Conservation (phyloP, 2,888 invertebrate species). For the Polia nebulosa region DNA sequence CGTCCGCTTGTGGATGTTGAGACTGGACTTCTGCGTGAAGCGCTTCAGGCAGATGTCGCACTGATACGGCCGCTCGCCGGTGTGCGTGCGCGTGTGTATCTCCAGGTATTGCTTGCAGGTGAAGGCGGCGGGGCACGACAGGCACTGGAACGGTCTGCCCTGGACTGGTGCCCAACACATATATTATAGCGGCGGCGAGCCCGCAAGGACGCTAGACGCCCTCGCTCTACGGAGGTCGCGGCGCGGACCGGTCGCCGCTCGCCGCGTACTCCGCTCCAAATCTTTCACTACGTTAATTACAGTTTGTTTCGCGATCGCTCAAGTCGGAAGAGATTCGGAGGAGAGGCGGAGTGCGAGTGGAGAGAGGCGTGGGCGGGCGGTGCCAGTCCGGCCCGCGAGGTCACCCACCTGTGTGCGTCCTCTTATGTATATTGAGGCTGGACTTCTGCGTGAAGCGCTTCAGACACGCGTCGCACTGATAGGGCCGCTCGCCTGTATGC, state of each 20-base stretch:
- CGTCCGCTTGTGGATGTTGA: slow-evolving; percentile 95
- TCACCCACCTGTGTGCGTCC: slow-evolving; percentile 94
- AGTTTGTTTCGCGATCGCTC: slow-evolving; percentile 46
- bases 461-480: slow-evolving; percentile 94
- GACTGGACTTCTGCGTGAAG: slow-evolving; percentile 95
- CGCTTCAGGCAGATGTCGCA: slow-evolving; percentile 95
- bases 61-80: slow-evolving; percentile 91
- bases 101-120: slow-evolving; percentile 92
- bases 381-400: slow-evolving; percentile 87
- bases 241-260: slow-evolving; percentile 89
- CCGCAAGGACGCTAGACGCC: slow-evolving; percentile 87
- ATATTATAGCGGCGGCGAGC: slow-evolving; percentile 89
- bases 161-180: slow-evolving; percentile 91
- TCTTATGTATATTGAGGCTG: slow-evolving; percentile 95
- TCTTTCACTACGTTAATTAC: slow-evolving; percentile 66
- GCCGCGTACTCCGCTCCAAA: slow-evolving; percentile 86
- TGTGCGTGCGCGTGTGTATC: slow-evolving; percentile 92
- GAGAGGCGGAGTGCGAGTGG: slow-evolving; percentile 76
- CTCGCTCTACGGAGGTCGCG: slow-evolving; percentile 86
- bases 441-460: slow-evolving; percentile 96
- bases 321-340: slow-evolving; percentile 74
- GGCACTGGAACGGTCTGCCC: slow-evolving; percentile 91
- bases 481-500: slow-evolving; percentile 92
- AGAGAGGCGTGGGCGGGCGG: slow-evolving; percentile 81
- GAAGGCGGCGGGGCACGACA: slow-evolving; percentile 91